Percentiles rank a stretch among this genome's conserved stretches.
phyloP scores from a whole-genome alignment of 2,113 vertebrate species.

The Candoia aspera region DNA sequence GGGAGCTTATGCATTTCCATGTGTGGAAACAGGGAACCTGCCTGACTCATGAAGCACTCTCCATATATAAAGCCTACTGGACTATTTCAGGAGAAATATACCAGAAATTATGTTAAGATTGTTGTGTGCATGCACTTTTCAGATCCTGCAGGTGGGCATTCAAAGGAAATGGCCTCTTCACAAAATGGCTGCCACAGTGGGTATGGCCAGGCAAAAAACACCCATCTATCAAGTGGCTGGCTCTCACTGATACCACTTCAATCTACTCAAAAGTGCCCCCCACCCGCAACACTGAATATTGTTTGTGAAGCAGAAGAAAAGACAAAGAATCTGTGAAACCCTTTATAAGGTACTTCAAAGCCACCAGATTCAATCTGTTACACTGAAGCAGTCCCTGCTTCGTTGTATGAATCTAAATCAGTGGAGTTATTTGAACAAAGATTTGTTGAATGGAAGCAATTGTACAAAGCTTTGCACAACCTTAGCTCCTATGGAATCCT shows the following conservation, averaged over 20 bases:
- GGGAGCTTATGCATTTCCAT: constrained; percentile 6
- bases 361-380: not conserved
- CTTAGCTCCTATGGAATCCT: not conserved
- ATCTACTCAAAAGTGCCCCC: not conserved
- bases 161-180: not conserved
- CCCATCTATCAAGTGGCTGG: not conserved
- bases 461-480: not conserved
- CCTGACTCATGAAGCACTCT: not conserved
- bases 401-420: not conserved
- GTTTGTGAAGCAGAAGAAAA: not conserved
- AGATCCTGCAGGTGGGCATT: not conserved
- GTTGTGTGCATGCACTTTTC: not conserved
- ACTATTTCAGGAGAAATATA: not conserved
- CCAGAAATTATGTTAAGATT: not conserved
- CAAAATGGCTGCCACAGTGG: not conserved
- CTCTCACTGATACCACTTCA: not conserved
- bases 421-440: not conserved
- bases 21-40: not conserved
- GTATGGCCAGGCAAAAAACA: not conserved
- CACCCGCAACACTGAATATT: not conserved
- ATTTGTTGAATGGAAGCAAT: not conserved
- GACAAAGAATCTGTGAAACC: not conserved
- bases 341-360: not conserved
- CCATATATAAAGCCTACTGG: not conserved
- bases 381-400: not conserved